phyloP scores from a whole-genome alignment of 2,797 vertebrate species.

The Alectoris magna region DNA sequence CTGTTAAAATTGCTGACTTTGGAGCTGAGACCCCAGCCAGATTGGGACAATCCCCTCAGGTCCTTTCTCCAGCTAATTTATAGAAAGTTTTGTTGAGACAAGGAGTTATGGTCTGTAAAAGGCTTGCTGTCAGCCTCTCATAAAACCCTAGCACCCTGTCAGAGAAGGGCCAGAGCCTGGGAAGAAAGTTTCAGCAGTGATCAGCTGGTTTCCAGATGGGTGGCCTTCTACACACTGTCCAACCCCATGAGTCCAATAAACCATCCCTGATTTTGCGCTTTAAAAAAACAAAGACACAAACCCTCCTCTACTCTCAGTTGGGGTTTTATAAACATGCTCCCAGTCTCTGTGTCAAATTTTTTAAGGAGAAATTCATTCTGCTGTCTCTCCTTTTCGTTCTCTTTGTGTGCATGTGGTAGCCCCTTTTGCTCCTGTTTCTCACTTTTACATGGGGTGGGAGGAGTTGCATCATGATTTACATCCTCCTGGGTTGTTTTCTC shows the following conservation, averaged over 20 bases:
- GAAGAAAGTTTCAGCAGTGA: constrained; percentile 62
- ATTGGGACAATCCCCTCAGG: constrained; percentile 72
- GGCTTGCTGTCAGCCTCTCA: constrained; percentile 84
- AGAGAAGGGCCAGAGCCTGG: constrained; percentile 51
- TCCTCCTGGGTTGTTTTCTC: constrained; percentile 73
- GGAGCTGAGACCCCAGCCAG: constrained; percentile 37
- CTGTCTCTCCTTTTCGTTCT: not conserved
- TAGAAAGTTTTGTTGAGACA: constrained; percentile 83
- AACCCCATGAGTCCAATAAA: constrained; percentile 65
- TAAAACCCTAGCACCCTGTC: constrained; percentile 81
- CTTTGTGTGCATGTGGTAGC: not conserved
- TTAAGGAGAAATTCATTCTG: constrained; percentile 63
- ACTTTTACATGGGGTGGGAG: constrained; percentile 7
- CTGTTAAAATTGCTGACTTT: constrained; percentile 70
- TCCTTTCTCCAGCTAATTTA: constrained; percentile 83
- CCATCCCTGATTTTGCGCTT: constrained; percentile 66
- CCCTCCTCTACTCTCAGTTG: constrained; percentile 31
- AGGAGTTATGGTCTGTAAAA: constrained; percentile 86
- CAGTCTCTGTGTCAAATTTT: constrained; percentile 73
- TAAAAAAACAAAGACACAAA: constrained; percentile 62
- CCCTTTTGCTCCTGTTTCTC: constrained; percentile 47
- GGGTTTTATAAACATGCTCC: constrained; percentile 71
- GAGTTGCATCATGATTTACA: constrained; percentile 79
- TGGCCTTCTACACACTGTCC: constrained; percentile 70
- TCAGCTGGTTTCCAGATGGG: constrained; percentile 93